These are phyloP conservation scores for Galagoides demidoff DNA, from an alignment of 2,797 vertebrate genomes.

Conservation along the genomic window DNA sequence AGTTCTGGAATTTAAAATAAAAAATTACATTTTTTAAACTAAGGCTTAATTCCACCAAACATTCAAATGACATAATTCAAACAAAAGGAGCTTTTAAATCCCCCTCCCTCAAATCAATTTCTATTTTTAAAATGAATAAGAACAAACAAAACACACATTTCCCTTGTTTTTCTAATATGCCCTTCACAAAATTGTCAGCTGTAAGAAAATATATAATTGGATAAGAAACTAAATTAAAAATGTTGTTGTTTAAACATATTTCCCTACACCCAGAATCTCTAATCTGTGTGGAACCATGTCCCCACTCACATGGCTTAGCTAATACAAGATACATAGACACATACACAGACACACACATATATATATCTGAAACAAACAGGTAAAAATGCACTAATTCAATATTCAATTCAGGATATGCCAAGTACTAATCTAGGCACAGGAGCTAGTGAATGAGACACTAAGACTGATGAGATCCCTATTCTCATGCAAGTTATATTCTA, in stretches of 20 bases:
- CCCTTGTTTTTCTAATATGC: not conserved
- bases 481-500: not conserved
- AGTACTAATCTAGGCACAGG: not conserved
- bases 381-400: not conserved
- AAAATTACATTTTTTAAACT: conserved; percentile 14
- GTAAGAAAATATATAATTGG: not conserved
- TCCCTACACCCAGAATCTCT: not conserved
- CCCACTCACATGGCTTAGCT: not conserved
- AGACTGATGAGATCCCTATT: not conserved
- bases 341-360: not conserved
- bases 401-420: not conserved
- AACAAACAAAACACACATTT: not conserved
- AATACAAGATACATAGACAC: not conserved
- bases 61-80: conserved; percentile 38
- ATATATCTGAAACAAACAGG: not conserved
- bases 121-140: conserved; percentile 46
- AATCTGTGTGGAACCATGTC: not conserved
- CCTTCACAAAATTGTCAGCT: not conserved
- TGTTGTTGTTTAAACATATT: not conserved
- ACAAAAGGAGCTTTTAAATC: conserved; percentile 31
- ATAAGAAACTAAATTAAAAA: conserved; percentile 37
- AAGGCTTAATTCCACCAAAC: conserved; percentile 6
- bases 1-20: conserved; percentile 89
- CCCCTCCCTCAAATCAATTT: conserved; percentile 34
- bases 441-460: not conserved